These are phyloP conservation scores for Bombus breviceps DNA, from an alignment of 1,140 invertebrate genomes.

Conservation along the genomic window DNA sequence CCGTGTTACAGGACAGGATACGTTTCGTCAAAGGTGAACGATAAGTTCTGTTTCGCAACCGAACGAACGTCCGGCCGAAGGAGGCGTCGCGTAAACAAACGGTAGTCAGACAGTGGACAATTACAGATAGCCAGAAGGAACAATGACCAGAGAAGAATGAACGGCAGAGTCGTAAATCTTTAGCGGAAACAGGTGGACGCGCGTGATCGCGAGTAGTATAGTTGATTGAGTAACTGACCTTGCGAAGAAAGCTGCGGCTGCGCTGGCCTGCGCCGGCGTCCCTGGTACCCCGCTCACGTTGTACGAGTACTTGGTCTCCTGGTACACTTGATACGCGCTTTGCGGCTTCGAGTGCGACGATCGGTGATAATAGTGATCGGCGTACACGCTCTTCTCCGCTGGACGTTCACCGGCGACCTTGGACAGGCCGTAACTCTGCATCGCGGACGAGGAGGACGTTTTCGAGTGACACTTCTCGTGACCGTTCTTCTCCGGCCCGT, in stretches of 20 bases:
- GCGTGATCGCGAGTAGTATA: constrained; percentile 50
- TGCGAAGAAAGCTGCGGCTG: constrained; percentile 82
- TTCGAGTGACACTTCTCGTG: constrained; percentile 76
- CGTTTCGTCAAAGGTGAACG: background rate
- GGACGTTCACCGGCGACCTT: constrained; percentile 61
- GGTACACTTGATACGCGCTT: constrained; percentile 75
- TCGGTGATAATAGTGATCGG: constrained; percentile 77
- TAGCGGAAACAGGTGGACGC: constrained; percentile 53
- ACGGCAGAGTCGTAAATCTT: constrained; percentile 25
- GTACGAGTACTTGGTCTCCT: constrained; percentile 81
- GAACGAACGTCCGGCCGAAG: constrained; percentile 16
- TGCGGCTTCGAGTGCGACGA: constrained; percentile 71
- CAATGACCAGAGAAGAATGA: constrained; percentile 27
- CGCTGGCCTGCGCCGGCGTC: constrained; percentile 80
- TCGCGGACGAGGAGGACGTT: constrained; percentile 37
- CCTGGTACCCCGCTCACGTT: constrained; percentile 80
- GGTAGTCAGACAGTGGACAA: constrained; percentile 32
- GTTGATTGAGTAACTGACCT: constrained; percentile 74
- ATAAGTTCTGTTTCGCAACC: background rate
- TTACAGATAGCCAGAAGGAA: constrained; percentile 37
- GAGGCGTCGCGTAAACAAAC: constrained; percentile 44
- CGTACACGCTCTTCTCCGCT: constrained; percentile 73
- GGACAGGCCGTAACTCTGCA: constrained; percentile 65
- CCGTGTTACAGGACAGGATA: background rate
- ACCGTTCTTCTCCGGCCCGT: constrained; percentile 64